Evolutionary conservation across 2,797 vertebrate species (phyloP).

Genomic region (Epinephelus awoara): DNA sequence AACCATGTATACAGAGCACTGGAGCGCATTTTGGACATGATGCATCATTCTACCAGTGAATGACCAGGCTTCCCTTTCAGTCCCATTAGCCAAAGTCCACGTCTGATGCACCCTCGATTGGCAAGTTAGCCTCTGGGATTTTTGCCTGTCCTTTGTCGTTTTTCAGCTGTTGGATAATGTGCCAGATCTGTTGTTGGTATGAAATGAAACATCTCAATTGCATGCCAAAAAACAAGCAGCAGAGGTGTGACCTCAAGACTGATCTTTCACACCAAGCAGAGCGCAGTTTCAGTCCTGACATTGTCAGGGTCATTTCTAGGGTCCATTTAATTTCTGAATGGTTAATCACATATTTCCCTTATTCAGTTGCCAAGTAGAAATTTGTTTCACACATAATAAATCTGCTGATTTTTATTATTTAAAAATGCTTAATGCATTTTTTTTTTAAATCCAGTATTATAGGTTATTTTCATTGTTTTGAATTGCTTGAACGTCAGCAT

Average conservation of each 20-base stretch:
- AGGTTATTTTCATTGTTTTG: background rate
- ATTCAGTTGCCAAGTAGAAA: background rate
- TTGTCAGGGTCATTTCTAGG: constrained; percentile 4
- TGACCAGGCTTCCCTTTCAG: constrained; percentile 44
- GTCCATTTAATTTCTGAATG: background rate
- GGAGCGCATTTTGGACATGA: constrained; percentile 27
- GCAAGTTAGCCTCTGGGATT: constrained; percentile 7
- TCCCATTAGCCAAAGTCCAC: constrained; percentile 41
- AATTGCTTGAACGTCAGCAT: constrained; percentile 8
- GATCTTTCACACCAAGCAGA: constrained; percentile 8
- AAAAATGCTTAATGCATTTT: background rate
- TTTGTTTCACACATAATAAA: constrained; percentile 17
- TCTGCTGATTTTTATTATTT: background rate
- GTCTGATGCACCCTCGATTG: constrained; percentile 19
- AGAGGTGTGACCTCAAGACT: constrained; percentile 1
- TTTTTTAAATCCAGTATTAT: background rate
- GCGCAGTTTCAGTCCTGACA: constrained; percentile 10
- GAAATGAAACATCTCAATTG: constrained; percentile 27
- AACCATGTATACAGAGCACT: constrained; percentile 28
- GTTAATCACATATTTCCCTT: background rate
- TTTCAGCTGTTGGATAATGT: constrained; percentile 14
- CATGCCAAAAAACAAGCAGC: constrained; percentile 1
- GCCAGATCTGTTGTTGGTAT: constrained; percentile 12
- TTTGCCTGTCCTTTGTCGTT: constrained; percentile 29
- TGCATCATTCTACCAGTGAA: constrained; percentile 52